Evolutionary conservation across 2,113 vertebrate genomes (phyloP).

Genomic region (Pangasianodon gigas): DNA sequence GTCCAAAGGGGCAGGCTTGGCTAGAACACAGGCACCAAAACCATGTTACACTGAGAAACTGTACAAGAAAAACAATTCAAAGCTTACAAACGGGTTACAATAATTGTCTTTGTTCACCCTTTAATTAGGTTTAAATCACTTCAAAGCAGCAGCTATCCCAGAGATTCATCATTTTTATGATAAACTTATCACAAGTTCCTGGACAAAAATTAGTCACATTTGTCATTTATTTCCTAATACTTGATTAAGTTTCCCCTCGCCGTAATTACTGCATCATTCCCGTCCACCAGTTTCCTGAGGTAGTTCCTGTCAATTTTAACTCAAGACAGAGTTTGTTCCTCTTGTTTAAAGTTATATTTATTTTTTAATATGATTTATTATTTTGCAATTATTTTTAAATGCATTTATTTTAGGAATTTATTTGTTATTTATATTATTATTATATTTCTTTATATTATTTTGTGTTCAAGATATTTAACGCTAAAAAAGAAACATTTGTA

Average conservation of each 20-base stretch:
- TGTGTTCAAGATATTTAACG: too few species aligned
- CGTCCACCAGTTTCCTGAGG: not conserved
- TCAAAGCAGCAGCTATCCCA: not conserved
- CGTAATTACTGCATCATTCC: not conserved
- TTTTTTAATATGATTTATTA: not conserved
- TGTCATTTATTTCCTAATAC: not conserved
- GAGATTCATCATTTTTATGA: not conserved
- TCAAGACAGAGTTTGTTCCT: too few species aligned
- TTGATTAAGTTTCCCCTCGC: not conserved
- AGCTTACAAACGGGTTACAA: not conserved
- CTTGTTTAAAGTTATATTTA: not conserved
- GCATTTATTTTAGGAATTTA: not conserved
- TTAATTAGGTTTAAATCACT: not conserved
- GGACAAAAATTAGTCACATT: not conserved
- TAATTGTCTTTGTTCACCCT: not conserved
- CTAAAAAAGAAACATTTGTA: not conserved
- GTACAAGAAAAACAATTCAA: not conserved
- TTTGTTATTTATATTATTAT: not conserved
- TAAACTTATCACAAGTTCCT: not conserved
- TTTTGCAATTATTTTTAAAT: not conserved
- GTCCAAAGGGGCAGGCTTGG: slow-evolving; percentile 92
- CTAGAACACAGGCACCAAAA: slow-evolving; percentile 68
- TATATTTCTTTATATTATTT: not conserved
- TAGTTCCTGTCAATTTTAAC: not conserved
- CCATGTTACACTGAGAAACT: slow-evolving; percentile 26